Conservation (phyloP, 2,888 invertebrate genomes). For the Lamellibrachia columna region DNA sequence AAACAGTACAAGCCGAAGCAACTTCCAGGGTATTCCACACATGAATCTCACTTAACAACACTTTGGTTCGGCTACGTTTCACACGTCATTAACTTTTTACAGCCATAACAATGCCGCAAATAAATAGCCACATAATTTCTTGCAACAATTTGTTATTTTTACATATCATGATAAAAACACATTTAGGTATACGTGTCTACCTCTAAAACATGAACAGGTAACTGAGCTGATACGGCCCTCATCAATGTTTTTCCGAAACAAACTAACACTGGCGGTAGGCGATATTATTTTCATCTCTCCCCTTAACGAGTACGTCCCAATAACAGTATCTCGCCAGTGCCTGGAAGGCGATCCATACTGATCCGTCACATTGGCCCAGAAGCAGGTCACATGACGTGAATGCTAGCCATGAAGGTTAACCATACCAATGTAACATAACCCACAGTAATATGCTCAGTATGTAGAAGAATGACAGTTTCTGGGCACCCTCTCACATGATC, state of each 20-base stretch:
- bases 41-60: not conserved
- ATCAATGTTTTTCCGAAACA: not conserved
- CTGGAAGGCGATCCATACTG: not conserved
- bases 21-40: not conserved
- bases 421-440: not conserved
- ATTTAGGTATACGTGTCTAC: not conserved
- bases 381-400: not conserved
- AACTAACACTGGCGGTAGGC: not conserved
- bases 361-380: not conserved
- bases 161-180: not conserved
- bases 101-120: not conserved
- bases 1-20: not conserved
- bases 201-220: not conserved
- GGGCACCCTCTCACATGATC: not conserved
- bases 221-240: not conserved
- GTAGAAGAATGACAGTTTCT: not conserved
- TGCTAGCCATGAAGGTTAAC: not conserved
- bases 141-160: not conserved
- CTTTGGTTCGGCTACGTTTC: too few relatives aligned
- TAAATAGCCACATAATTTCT: not conserved
- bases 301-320: not conserved
- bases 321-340: not conserved
- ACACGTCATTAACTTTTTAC: not conserved
- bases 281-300: not conserved
- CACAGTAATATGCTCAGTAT: not conserved